These are phyloP conservation scores for Formicarius rufipectus DNA, from an alignment of 2,113 vertebrate species.

Conservation along the genomic window DNA sequence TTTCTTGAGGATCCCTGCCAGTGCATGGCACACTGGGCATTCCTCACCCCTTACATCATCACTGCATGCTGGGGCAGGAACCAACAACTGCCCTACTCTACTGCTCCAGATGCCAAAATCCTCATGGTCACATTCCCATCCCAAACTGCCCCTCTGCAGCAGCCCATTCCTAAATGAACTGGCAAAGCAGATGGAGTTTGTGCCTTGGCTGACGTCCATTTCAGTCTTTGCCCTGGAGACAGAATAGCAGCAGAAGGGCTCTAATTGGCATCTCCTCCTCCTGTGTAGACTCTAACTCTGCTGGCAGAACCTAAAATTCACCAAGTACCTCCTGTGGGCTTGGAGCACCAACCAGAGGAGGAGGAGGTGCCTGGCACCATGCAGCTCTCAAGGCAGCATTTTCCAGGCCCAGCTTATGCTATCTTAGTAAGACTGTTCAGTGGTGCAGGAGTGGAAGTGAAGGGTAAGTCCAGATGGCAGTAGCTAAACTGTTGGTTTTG, in stretches of 20 bases:
- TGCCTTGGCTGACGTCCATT: background rate
- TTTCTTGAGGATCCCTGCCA: background rate
- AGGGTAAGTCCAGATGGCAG: slow-evolving; percentile 16
- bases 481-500: background rate
- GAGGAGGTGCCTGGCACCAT: background rate
- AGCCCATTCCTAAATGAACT: background rate
- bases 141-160: background rate
- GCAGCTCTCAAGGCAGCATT: background rate
- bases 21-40: background rate
- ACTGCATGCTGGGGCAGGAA: background rate
- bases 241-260: background rate
- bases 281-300: background rate
- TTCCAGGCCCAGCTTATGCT: background rate
- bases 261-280: slow-evolving; percentile 25
- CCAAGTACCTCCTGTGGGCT: background rate
- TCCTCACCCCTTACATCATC: background rate
- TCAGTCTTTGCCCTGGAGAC: background rate
- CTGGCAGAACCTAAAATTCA: background rate
- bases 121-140: background rate
- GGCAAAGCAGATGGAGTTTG: background rate
- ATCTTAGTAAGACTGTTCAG: background rate
- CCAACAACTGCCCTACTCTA: background rate
- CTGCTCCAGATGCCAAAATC: background rate
- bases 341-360: background rate
- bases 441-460: background rate